A percentile compares a stretch with the other conserved stretches of the same genome.
Conservation (phyloP, 2,113 vertebrate genomes). For the Ibidorhyncha struthersii region DNA sequence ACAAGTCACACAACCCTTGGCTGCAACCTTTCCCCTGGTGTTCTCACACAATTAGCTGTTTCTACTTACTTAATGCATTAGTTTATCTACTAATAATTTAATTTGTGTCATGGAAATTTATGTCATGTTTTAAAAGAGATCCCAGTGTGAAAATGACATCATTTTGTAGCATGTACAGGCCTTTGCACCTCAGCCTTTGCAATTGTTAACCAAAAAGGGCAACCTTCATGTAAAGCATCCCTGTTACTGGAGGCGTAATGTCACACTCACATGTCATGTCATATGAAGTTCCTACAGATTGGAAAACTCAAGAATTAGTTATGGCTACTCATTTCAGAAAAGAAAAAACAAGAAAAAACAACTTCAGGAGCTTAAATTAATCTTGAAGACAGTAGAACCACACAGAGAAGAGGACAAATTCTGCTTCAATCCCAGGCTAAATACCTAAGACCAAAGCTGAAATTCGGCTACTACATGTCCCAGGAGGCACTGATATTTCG, state of each 20-base stretch:
- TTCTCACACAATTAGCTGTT: not conserved
- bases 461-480: not conserved
- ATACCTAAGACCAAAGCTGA: not conserved
- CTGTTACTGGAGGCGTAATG: not conserved
- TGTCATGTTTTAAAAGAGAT: not conserved
- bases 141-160: not conserved
- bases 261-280: not conserved
- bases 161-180: not conserved
- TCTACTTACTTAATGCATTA: not conserved
- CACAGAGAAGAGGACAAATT: not conserved
- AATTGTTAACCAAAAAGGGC: not conserved
- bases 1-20: not conserved
- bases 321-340: not conserved
- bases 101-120: not conserved
- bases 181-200: not conserved
- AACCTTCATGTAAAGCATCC: not conserved
- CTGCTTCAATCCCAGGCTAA: not conserved
- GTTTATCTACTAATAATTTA: constrained; percentile 7
- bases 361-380: not conserved
- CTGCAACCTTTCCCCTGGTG: not conserved
- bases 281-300: not conserved
- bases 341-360: not conserved
- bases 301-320: not conserved
- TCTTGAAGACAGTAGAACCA: not conserved
- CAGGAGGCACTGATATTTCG: not conserved